Evolutionary conservation across 2,113 vertebrate genomes (phyloP), one percentile per base, ranked within the genome.

Genomic region (Lepisosteus oculatus): DNA sequence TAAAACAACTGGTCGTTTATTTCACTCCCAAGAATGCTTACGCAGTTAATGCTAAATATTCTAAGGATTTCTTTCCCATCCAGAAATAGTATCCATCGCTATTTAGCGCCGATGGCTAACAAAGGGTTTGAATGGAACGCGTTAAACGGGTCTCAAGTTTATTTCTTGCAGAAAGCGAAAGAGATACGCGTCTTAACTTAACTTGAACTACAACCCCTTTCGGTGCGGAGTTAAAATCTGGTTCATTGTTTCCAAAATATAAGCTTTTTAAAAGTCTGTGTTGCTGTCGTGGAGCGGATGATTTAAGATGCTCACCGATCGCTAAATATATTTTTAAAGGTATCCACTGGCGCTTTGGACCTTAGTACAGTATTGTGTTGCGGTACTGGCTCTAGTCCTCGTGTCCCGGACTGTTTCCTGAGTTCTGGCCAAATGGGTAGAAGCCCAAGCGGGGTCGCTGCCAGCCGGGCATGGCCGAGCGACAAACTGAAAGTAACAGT

Each of bases 311-410:
- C 85, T 81, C 76, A 73, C 77, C 83, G 79, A 80, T 76, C 85
- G 70, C 78, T 85, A 29, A 29, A 29, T 86, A 83, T 79, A 83
- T 80, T 78, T 61, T 57, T 81, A 85, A 81, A 29, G 88, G 89
- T 92, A 88, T 89, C 85, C 79, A 81, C 76, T 71, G 87, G 88
- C 91, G 87, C 86, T 90, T 90, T 92, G 90, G 90, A 87, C 84
- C 80, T 87, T 86, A 88, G 85, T 92, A 85, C 74, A 76, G 81
- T 76, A 87, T 86, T 90, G 85, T 89, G 85, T 79, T 84, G 80
- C 74, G 74, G 85, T 83, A 81, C 89, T 91, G 89, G 89, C 87
- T 84, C 43, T 77, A 80, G 71, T 87, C 85, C 85, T 80, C 85
- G 82, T 79, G 85, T 86, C 83, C 80, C 76, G 77, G 85, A 86